Percentiles rank a stretch among this genome's conserved stretches.
Evolutionary conservation across 1,140 invertebrate genomes (phyloP).

Genomic region (Pomacea maculata): DNA sequence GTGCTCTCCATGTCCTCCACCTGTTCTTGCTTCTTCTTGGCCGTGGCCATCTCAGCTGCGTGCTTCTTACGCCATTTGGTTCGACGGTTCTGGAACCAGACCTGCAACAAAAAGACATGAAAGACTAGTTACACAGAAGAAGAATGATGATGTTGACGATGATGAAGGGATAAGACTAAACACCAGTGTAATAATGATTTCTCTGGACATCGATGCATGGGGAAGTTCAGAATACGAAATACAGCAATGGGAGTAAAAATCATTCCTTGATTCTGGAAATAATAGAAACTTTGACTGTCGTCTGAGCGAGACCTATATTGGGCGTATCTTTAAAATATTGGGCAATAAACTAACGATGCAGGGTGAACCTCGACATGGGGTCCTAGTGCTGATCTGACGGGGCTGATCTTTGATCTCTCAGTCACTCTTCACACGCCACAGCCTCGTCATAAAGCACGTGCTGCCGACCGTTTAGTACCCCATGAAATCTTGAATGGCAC

Average conservation of each 20-base stretch:
- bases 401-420: not conserved
- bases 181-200: too few species aligned
- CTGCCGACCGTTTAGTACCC: not conserved
- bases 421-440: not conserved
- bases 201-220: not conserved
- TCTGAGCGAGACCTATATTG: not conserved
- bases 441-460: not conserved
- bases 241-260: not conserved
- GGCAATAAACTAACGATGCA: not conserved
- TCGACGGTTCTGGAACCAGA: constrained; percentile 99
- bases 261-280: not conserved
- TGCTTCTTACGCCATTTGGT: constrained; percentile 99
- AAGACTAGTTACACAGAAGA: not conserved
- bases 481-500: not conserved
- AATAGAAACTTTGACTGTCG: not conserved
- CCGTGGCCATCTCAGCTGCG: constrained; percentile 98
- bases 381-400: not conserved
- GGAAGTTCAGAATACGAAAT: not conserved
- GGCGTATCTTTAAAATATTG: not conserved
- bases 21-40: constrained; percentile 95
- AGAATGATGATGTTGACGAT: not conserved
- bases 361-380: not conserved
- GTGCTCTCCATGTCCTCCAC: constrained; percentile 77
- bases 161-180: too few species aligned
- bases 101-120: constrained; percentile 74